Base-by-base conservation (phyloP, 2,888 invertebrate genomes). In the Byasa hedistus region DNA sequence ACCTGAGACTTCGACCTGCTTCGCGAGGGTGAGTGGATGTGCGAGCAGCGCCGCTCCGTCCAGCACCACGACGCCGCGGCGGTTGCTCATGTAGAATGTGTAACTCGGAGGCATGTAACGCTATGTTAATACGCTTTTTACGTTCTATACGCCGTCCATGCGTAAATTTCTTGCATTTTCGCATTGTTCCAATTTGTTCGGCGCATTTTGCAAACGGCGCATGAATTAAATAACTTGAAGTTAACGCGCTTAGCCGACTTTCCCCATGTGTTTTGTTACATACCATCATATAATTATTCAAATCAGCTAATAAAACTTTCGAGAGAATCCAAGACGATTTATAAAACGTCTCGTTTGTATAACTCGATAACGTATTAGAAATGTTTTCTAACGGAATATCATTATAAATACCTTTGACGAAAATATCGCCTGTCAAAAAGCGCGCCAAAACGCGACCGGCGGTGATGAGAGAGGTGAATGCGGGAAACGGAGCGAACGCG, bases 141-240 rank as follows among this genome's bases (percentile, higher is more conserved):
- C 70, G 32, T 32, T 36, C 44, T 64, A 60, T 52, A 67, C 70
- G 68, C 68, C 76, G 71, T 57, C 69, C 73, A 72, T 69, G 77
- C 79, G 77, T 77, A 69, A 76, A 77, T 74, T 74, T 72, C 72
- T 69, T 72, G 70, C 73, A 82, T 83, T 84, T 78, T 78, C 80
- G 80, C 80, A 81, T 77, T 75, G 80, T 60, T 75, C 80, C 73
- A 79, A 75, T 80, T 82, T 72, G 70, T 75, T 71, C 66, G 57
- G 63, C 63, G 64, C 61, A 71, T 72, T 71, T 73, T 67, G 72
- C 71, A 71, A 74, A 70, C 66, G 63, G 60, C 62, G 64, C 69
- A 70, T 70, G 68, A 69, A 70, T 72, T 72, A 71, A 71, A 69
- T 62, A 55, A 56, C 62, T 68, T 63, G 57, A 65, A 58, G 69